Evolutionary conservation across 2,888 invertebrate genomes (phyloP).

Genomic region (Hydrotaea cyrtoneurina): DNA sequence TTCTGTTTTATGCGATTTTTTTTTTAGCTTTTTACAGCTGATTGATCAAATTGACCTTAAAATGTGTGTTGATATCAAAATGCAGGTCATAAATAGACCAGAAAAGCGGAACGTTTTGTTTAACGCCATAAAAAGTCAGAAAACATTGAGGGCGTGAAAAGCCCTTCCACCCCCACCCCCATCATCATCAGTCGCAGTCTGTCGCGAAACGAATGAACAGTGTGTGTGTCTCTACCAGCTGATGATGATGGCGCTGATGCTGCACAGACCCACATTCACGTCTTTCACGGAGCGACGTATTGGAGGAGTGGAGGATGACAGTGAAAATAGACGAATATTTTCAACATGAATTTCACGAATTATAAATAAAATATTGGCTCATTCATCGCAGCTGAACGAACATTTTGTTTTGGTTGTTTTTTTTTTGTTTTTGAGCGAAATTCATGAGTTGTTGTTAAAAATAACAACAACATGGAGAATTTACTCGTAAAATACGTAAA

Average conservation of each 20-base stretch:
- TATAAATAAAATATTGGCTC: slow-evolving; percentile 51
- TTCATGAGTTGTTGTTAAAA: neutral
- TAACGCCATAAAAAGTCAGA: neutral
- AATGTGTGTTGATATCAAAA: neutral
- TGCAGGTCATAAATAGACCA: neutral
- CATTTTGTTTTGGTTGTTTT: no score
- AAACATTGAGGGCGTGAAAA: neutral
- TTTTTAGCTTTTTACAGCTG: neutral
- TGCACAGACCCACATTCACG: neutral
- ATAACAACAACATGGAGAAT: slow-evolving; percentile 19
- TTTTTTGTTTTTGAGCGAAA: neutral
- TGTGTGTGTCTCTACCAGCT: neutral
- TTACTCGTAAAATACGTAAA: neutral
- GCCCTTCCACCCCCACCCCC: neutral
- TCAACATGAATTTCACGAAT: slow-evolving; percentile 41
- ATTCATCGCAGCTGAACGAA: slow-evolving; percentile 9
- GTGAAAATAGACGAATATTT: slow-evolving; percentile 34
- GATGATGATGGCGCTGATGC: neutral
- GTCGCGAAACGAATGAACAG: neutral
- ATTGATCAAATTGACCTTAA: neutral
- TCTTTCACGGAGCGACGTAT: no score
- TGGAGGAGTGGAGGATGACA: neutral
- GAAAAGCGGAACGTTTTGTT: neutral
- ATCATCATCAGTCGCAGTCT: neutral
- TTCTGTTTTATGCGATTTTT: slow-evolving; percentile 2